phyloP scores from a whole-genome alignment of 2,797 vertebrate species.

The Sebastes iracundus region DNA sequence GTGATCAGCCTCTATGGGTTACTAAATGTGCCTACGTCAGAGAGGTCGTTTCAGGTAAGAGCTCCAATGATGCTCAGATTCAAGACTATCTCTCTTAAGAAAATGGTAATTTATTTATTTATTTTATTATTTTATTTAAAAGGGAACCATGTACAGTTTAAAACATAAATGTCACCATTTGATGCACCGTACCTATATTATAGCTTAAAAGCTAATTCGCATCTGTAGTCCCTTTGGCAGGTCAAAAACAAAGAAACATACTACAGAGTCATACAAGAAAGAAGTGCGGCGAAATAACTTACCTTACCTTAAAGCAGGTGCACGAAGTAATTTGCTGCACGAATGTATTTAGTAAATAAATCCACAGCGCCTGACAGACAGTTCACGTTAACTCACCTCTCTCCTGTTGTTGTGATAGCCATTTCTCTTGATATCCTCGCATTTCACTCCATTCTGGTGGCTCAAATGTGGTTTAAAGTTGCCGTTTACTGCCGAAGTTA shows the following conservation, averaged over 20 bases:
- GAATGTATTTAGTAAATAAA: background rate
- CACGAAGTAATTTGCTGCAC: background rate
- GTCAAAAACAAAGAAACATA: too few species aligned
- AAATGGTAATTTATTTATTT: background rate
- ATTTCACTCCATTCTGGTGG: slow-evolving; percentile 45
- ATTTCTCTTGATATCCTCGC: slow-evolving; percentile 45
- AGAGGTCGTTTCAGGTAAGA: background rate
- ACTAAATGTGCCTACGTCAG: slow-evolving; percentile 2
- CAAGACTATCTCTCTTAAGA: too few species aligned
- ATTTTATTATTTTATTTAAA: too few species aligned
- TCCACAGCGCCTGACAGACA: background rate
- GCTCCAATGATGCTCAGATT: background rate
- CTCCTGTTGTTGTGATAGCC: slow-evolving; percentile 25
- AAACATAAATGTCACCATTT: too few species aligned
- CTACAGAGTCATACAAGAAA: too few species aligned
- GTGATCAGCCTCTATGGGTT: background rate
- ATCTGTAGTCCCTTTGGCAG: too few species aligned
- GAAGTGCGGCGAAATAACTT: too few species aligned
- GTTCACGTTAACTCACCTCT: slow-evolving; percentile 56
- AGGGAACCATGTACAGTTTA: too few species aligned
- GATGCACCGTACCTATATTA: too few species aligned
- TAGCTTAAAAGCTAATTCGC: too few species aligned
- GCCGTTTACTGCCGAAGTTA: slow-evolving; percentile 39
- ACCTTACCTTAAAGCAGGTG: background rate
- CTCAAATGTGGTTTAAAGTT: slow-evolving; percentile 25